These are phyloP conservation scores for Plutella xylostella DNA, from an alignment of 2,888 invertebrate genomes.

Conservation along the genomic window DNA sequence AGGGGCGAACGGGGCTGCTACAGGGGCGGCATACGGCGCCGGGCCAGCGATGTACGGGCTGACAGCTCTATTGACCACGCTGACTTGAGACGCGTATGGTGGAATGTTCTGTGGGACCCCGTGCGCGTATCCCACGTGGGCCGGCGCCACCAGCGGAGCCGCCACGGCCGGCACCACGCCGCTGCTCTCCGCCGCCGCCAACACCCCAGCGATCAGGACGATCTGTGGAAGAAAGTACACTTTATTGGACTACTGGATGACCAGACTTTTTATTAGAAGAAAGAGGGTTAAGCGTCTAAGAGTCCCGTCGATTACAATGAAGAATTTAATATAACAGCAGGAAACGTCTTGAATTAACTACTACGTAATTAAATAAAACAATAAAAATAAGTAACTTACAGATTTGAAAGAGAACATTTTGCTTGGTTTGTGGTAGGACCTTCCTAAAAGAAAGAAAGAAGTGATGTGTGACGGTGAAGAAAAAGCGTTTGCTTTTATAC, in stretches of 20 bases:
- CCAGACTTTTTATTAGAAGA: too few species aligned
- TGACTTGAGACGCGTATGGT: conserved; percentile 73
- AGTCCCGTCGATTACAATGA: too few species aligned
- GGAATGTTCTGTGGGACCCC: conserved; percentile 73
- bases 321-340: too few species aligned
- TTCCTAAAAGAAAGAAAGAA: conserved; percentile 57
- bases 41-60: conserved; percentile 32
- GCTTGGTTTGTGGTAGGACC: conserved; percentile 47
- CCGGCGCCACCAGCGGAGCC: conserved; percentile 60
- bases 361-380: too few species aligned
- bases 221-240: conserved; percentile 36
- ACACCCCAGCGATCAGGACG: conserved; percentile 52
- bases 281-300: too few species aligned
- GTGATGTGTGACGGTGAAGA: conserved; percentile 44
- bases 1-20: conserved; percentile 23
- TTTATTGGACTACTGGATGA: too few species aligned
- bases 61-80: conserved; percentile 58
- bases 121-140: conserved; percentile 67
- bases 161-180: conserved; percentile 35
- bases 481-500: conserved; percentile 54
- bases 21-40: conserved; percentile 21
- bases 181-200: conserved; percentile 45
- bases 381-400: conserved; percentile 40
- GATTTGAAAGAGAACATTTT: conserved; percentile 64
- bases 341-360: too few species aligned